phyloP scores from a whole-genome alignment of 2,797 vertebrate genomes.

The Myripristis murdjan region DNA sequence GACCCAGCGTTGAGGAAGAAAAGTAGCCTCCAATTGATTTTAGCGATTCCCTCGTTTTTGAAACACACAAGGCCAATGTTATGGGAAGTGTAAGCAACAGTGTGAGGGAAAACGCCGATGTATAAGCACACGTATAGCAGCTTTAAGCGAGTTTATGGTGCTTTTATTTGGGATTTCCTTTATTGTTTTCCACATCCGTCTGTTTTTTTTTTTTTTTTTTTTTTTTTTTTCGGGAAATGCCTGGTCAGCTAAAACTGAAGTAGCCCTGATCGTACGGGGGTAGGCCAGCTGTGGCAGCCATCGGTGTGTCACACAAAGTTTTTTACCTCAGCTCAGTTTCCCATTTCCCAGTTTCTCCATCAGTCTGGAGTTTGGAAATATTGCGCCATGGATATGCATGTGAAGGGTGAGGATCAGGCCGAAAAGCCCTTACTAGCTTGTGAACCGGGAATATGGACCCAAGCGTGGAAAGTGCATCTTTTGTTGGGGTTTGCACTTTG shows the following conservation, averaged over 20 bases:
- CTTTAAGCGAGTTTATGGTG: slow-evolving; percentile 17
- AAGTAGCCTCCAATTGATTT: slow-evolving; percentile 30
- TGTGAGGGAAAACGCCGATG: neutral
- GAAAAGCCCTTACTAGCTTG: slow-evolving; percentile 5
- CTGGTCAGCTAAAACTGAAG: slow-evolving; percentile 77
- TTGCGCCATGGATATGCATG: slow-evolving; percentile 10
- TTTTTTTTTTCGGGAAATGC: slow-evolving; percentile 77
- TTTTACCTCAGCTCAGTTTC: slow-evolving; percentile 20
- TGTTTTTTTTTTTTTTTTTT: slow-evolving; percentile 8
- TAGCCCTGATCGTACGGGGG: slow-evolving; percentile 24
- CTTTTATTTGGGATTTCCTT: slow-evolving; percentile 59
- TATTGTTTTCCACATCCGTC: slow-evolving; percentile 61
- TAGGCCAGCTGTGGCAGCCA: slow-evolving; percentile 52
- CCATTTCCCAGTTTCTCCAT: slow-evolving; percentile 37
- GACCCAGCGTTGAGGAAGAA: slow-evolving; percentile 1
- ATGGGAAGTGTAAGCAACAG: neutral
- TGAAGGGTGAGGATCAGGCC: neutral
- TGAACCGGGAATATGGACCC: neutral
- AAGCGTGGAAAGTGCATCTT: slow-evolving; percentile 27
- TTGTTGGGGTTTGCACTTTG: slow-evolving; percentile 1
- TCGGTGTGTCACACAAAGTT: slow-evolving; percentile 50
- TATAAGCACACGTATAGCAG: neutral
- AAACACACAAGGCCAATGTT: neutral
- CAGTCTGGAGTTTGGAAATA: slow-evolving; percentile 14
- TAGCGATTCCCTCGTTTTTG: neutral